Percentiles rank a stretch among this genome's conserved stretches.
These are phyloP conservation scores for Astreopora myriophthalma DNA, from an alignment of 64 coral and sea anemone species.

Conservation along the genomic window DNA sequence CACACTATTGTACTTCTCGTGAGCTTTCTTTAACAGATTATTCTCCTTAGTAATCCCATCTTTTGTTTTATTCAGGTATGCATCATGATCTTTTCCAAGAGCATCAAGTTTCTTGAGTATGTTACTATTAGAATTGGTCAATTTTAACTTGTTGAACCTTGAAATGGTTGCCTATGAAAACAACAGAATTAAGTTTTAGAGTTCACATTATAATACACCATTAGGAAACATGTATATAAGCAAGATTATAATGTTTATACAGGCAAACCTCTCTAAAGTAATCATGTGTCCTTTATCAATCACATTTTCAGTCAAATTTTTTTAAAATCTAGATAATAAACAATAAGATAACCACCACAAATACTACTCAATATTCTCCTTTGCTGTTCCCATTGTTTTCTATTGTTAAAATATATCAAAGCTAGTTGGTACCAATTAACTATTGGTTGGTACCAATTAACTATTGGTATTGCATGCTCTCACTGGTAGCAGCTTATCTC, in stretches of 20 bases:
- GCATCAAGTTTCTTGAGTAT: conserved; percentile 63
- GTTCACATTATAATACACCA: background rate
- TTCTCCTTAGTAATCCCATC: conserved; percentile 36
- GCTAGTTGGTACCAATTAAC: too few relatives aligned
- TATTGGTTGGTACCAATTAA: too few relatives aligned
- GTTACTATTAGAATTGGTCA: conserved; percentile 61
- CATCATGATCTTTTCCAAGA: conserved; percentile 53
- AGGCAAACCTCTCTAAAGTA: background rate
- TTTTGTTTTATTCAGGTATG: conserved; percentile 1
- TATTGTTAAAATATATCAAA: background rate
- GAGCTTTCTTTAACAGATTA: background rate
- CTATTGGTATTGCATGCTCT: too few relatives aligned
- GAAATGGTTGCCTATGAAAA: conserved; percentile 43
- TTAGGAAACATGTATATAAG: background rate
- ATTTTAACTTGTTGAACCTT: conserved; percentile 70
- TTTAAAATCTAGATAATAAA: background rate
- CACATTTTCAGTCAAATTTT: background rate
- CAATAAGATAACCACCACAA: background rate
- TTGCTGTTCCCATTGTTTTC: background rate
- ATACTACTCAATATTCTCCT: background rate
- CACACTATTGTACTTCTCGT: conserved; percentile 26
- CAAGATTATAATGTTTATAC: background rate
- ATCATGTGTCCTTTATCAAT: background rate
- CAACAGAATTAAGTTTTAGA: conserved; percentile 13
- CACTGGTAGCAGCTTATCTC: background rate